Base-by-base conservation (phyloP, 2,888 invertebrate species). In the Agonum fuliginosum region DNA sequence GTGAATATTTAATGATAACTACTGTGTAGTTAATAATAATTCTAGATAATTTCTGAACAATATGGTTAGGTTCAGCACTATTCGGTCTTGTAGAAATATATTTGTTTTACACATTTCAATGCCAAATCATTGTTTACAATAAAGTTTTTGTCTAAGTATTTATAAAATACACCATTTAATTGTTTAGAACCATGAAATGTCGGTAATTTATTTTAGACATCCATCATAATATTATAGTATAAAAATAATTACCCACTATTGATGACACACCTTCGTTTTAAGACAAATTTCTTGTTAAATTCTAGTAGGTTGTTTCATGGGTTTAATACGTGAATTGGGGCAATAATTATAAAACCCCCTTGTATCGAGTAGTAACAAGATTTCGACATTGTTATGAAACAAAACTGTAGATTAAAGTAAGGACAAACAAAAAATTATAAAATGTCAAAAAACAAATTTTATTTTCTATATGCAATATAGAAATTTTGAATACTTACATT, bases 381-480 rank as follows among this genome's bases (percentile, higher is more conserved):
- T 62, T 62, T 62, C 58, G 58, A 62, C 27, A 62, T 30, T 27
- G 58, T 62, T 30, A 62, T 62, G 30, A 62, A 62, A 62, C 58
- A 30, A 30, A 62, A 62, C 12, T 62, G 30, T 30, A 54, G 54
- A 54, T 54, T 62, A 30, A 30, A 20, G 20, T 19, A 62, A 62
- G 58, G 58, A 62, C 58, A 62, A 58, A 65, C 20, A 75, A 75
- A 75, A 43, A 67, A 73, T 73, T 73, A 75, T 67, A 67, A 75
- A 67, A 75, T 75, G 75, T 75, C 75, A 75, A 75, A n/a, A 75
- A 75, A 73, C 20, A 30, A 37, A 30, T 67, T 65, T 43, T 27
- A 46, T n/a, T n/a, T n/a, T n/a, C n/a, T n/a, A n/a, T 22, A n/a
- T 20, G 37, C 22, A 73, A 30, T 24, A 24, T 62, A 41, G 19